These are phyloP conservation scores for Telmatochromis bifrenatus DNA, from an alignment of 2,113 vertebrate species.

Conservation along the genomic window DNA sequence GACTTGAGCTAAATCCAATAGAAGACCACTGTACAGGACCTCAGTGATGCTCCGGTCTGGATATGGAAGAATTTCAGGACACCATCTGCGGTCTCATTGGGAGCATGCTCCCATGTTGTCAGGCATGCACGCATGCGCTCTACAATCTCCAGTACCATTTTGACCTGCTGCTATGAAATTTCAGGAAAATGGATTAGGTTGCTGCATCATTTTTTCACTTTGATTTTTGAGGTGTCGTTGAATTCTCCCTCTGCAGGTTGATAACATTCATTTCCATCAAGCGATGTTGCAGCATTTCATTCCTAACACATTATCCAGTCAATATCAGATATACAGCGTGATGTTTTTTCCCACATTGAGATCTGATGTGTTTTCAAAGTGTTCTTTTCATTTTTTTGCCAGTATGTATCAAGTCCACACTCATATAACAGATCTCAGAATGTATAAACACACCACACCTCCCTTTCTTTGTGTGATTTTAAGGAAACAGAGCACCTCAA, in stretches of 20 bases:
- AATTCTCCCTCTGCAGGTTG: not conserved
- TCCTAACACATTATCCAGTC: not conserved
- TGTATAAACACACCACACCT: not conserved
- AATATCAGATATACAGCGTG: not conserved
- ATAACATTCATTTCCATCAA: not conserved
- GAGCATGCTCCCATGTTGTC: not conserved
- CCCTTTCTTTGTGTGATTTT: not conserved
- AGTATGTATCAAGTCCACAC: not conserved
- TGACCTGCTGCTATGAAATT: not conserved
- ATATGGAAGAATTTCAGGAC: not conserved
- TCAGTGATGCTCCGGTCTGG: not conserved
- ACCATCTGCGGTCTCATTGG: not conserved
- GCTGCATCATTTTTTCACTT: not conserved
- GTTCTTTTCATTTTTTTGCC: not conserved
- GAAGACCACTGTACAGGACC: not conserved
- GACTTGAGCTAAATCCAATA: not conserved
- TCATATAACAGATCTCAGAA: not conserved
- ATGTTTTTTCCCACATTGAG: not conserved
- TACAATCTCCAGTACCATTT: not conserved
- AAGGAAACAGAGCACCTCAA: not conserved
- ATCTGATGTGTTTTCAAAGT: not conserved
- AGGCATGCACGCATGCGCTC: not conserved
- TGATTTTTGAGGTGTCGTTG: not conserved
- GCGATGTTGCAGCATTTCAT: not conserved
- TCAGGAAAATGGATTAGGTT: not conserved